These are phyloP conservation scores for Madoqua kirkii DNA, from an alignment of 2,113 vertebrate species.

Conservation along the genomic window DNA sequence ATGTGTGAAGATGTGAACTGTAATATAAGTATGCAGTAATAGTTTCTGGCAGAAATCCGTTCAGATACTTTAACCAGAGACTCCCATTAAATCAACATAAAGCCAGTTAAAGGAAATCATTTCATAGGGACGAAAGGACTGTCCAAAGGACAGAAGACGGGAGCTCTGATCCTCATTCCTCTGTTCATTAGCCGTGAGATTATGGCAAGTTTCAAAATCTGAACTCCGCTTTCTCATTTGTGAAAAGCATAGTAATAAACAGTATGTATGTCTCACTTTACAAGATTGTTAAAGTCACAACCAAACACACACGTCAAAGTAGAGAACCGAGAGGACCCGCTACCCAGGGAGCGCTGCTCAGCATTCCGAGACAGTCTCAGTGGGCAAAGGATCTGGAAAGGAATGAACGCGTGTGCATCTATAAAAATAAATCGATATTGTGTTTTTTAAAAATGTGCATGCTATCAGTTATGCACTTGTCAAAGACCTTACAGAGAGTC, in stretches of 20 bases:
- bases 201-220: background rate
- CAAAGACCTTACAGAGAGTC: background rate
- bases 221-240: background rate
- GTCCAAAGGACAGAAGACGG: background rate
- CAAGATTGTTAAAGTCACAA: background rate
- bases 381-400: background rate
- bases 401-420: background rate
- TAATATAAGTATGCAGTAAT: background rate
- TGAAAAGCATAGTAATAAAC: background rate
- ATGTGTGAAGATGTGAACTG: background rate
- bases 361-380: background rate
- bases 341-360: background rate
- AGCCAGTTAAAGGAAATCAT: background rate
- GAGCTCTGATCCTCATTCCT: background rate
- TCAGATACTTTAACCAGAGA: background rate
- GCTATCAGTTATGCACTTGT: background rate
- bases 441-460: background rate
- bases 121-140: background rate
- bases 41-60: background rate
- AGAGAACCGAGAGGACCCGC: background rate
- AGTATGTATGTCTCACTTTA: background rate
- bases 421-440: background rate
- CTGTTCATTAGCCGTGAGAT: background rate
- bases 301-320: background rate
- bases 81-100: background rate